phyloP scores from a whole-genome alignment of 2,113 vertebrate genomes.

The Chaetorhynchus papuensis region DNA sequence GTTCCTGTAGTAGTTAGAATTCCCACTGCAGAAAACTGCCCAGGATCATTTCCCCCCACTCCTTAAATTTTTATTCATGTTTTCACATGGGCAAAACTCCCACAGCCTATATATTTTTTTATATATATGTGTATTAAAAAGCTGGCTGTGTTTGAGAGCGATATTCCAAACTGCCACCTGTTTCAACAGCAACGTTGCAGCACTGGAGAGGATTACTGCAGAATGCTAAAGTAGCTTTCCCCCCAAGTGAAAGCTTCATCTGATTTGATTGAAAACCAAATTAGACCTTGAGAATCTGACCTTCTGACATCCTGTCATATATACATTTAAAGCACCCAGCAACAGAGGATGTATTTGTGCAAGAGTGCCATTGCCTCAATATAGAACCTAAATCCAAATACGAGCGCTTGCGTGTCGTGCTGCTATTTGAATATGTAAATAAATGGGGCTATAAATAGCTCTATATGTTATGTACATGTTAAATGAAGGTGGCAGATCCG shows the following conservation, averaged over 20 bases:
- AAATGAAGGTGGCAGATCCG: conserved; percentile 36
- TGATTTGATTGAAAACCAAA: conserved; percentile 36
- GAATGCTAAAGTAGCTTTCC: conserved; percentile 15
- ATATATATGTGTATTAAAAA: not conserved
- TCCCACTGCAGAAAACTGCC: not conserved
- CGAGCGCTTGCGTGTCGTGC: not conserved
- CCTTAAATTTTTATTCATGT: conserved; percentile 8
- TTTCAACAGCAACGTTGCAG: conserved; percentile 15
- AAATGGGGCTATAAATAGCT: conserved; percentile 36
- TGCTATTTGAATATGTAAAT: conserved; percentile 56
- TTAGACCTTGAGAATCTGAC: conserved; percentile 11
- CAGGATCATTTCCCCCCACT: not conserved
- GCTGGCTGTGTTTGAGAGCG: not conserved
- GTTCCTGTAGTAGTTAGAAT: conserved; percentile 28
- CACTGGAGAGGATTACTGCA: not conserved
- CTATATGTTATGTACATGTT: conserved; percentile 31
- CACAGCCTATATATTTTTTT: not conserved
- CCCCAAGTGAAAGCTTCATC: conserved; percentile 10
- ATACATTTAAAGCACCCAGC: not conserved
- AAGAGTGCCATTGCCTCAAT: not conserved
- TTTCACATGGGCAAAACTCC: conserved; percentile 25
- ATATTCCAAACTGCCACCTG: conserved; percentile 38
- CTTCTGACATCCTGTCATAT: conserved; percentile 27
- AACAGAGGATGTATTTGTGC: not conserved
- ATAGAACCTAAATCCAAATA: conserved; percentile 22